phyloP scores from a whole-genome alignment of 2,797 vertebrate genomes.

The Nannoperca obscura region DNA sequence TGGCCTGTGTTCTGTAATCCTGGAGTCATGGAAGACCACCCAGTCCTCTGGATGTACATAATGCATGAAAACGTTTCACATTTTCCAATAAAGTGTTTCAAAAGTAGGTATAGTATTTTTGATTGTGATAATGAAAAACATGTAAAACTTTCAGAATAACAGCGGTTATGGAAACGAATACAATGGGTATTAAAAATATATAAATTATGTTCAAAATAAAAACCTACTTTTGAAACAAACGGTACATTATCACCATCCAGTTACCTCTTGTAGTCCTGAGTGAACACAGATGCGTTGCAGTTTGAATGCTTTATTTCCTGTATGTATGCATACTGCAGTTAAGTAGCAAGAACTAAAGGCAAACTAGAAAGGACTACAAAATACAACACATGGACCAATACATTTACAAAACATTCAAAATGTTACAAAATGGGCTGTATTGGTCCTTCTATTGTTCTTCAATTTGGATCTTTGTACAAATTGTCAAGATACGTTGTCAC shows the following conservation, averaged over 20 bases:
- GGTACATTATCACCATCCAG: not conserved
- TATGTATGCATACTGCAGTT: conserved; percentile 95
- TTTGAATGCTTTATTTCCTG: conserved; percentile 96
- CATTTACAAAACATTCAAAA: conserved; percentile 98
- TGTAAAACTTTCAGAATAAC: not conserved
- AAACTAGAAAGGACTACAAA: conserved; percentile 98
- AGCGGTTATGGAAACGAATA: not conserved
- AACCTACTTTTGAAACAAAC: not conserved
- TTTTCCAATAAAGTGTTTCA: not conserved
- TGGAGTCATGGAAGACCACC: not conserved
- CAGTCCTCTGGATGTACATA: not conserved
- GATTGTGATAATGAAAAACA: not conserved
- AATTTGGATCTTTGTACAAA: conserved; percentile 94
- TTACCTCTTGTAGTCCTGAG: conserved; percentile 18
- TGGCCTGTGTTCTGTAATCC: no score
- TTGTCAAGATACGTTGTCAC: conserved; percentile 84
- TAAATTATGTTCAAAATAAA: not conserved
- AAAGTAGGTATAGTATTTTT: not conserved
- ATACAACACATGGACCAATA: conserved; percentile 97
- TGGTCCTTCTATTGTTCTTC: conserved; percentile 95
- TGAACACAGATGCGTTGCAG: conserved; percentile 85
- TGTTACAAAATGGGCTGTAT: conserved; percentile 98
- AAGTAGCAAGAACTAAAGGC: conserved; percentile 95
- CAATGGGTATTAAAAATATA: not conserved
- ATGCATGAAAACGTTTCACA: not conserved